A percentile compares a stretch with the other conserved stretches of the same genome.
Conservation (phyloP, 92 coral and sea anemone species). For the Palythoa grandis region DNA sequence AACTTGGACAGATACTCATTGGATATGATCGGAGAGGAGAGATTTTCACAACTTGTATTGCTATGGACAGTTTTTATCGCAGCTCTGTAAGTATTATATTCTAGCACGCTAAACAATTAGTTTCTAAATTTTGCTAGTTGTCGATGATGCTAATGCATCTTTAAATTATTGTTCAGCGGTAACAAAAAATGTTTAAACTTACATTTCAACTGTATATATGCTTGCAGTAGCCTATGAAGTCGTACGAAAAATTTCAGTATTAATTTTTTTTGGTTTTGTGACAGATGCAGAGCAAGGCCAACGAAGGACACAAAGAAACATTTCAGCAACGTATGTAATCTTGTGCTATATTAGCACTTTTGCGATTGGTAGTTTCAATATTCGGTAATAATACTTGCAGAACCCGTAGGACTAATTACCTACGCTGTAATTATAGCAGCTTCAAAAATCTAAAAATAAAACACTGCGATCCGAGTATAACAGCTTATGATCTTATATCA, state of each 20-base stretch:
- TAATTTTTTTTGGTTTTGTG: background rate
- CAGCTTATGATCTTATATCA: background rate
- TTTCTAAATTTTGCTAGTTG: background rate
- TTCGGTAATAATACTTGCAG: background rate
- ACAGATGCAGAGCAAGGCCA: constrained; percentile 22
- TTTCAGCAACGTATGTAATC: constrained; percentile 23
- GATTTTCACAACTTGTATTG: constrained; percentile 10
- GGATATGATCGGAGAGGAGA: background rate
- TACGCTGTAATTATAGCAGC: constrained; percentile 8
- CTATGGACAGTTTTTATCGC: constrained; percentile 6
- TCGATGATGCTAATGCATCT: background rate
- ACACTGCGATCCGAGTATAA: background rate
- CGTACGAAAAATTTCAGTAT: background rate
- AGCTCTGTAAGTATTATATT: constrained; percentile 20
- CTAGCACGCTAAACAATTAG: background rate
- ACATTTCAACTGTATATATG: background rate
- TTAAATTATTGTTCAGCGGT: background rate
- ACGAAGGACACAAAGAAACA: background rate
- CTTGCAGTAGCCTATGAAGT: background rate
- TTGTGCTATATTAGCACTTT: background rate
- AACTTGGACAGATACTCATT: background rate
- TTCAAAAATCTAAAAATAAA: constrained; percentile 31
- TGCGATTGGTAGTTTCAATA: background rate
- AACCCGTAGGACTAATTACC: background rate
- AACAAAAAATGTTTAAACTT: background rate